Base-by-base conservation (phyloP, 2,888 invertebrate species). In the Gymnoscelis rufifasciata region DNA sequence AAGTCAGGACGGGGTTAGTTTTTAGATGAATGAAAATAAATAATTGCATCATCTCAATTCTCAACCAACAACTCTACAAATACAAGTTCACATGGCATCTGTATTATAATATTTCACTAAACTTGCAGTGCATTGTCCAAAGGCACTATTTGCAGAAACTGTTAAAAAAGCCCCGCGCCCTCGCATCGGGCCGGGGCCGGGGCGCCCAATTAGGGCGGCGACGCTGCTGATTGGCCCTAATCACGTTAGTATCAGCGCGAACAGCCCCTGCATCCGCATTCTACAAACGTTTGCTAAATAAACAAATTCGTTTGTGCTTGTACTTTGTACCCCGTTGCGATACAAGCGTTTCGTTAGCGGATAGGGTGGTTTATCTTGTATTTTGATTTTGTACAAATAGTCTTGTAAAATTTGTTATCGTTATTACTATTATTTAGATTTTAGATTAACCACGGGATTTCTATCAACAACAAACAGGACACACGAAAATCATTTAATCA, bases 91-190 rank as follows among this genome's bases (percentile, higher is more conserved):
- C n/a, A n/a, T n/a, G n/a, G n/a, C n/a, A n/a, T n/a, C n/a, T n/a
- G n/a, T 5, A 19, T 5, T 19, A 19, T 3, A 19, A 19, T 19
- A 19, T 19, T 19, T 19, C 19, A 19, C 19, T 3, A 19, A 19
- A 19, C 5, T 19, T 35, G 40, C 37, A 51, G 45, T 55, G 51
- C 57, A 52, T 31, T 40, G 28, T 55, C 51, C 55, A 52, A 44
- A 49, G 35, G 41, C 31, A 35, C 65, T 83, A 74, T 88, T 87
- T 87, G 76, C 74, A 62, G 71, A 81, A 83, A 71, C 73, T 80
- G 86, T 84, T 83, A 83, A 84, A 86, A 82, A 86, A 81, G 77
- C 69, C 76, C n/a, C n/a, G n/a, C 83, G 78, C 83, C 87, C 84
- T 77, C 77, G 71, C 71, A 66, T 71, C 71, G 77, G 75, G n/a